phyloP scores from a whole-genome alignment of 2,797 vertebrate species.

The Coreius guichenoti region DNA sequence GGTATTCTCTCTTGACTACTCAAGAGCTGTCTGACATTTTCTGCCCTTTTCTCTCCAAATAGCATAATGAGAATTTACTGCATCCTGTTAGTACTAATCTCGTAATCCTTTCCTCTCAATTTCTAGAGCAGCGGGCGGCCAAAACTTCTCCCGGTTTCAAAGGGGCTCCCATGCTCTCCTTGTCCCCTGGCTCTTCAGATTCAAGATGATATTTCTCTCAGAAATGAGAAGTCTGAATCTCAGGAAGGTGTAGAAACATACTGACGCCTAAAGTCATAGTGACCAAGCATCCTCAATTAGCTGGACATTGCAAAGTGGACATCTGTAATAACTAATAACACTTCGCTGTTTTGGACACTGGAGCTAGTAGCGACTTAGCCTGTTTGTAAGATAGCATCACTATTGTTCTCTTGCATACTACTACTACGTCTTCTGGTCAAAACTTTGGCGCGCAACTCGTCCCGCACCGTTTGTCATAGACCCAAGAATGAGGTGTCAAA shows the following conservation, averaged over 20 bases:
- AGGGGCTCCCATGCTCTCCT: slow-evolving; percentile 29
- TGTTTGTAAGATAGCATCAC: not conserved
- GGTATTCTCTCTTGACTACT: slow-evolving; percentile 42
- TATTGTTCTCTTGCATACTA: too few species aligned
- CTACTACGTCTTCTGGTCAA: too few species aligned
- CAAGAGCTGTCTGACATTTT: slow-evolving; percentile 50
- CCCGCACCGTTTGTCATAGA: too few species aligned
- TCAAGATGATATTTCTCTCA: slow-evolving; percentile 23
- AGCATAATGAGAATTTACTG: slow-evolving; percentile 64
- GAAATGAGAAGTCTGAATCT: not conserved
- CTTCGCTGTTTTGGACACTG: not conserved
- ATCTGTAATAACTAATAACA: not conserved
- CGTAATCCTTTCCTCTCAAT: slow-evolving; percentile 65
- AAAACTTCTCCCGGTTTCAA: slow-evolving; percentile 43
- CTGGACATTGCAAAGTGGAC: not conserved
- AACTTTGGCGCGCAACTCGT: too few species aligned
- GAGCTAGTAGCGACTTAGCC: too few species aligned
- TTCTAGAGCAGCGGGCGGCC: slow-evolving; percentile 50
- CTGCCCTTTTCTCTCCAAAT: slow-evolving; percentile 61
- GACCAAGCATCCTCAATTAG: not conserved
- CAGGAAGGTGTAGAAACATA: not conserved
- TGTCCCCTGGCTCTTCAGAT: slow-evolving; percentile 18
- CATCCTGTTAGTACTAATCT: slow-evolving; percentile 63
- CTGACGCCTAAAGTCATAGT: not conserved
- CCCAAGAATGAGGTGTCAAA: too few species aligned